phyloP scores from a whole-genome alignment of 2,113 vertebrate species.

The Morone saxatilis region DNA sequence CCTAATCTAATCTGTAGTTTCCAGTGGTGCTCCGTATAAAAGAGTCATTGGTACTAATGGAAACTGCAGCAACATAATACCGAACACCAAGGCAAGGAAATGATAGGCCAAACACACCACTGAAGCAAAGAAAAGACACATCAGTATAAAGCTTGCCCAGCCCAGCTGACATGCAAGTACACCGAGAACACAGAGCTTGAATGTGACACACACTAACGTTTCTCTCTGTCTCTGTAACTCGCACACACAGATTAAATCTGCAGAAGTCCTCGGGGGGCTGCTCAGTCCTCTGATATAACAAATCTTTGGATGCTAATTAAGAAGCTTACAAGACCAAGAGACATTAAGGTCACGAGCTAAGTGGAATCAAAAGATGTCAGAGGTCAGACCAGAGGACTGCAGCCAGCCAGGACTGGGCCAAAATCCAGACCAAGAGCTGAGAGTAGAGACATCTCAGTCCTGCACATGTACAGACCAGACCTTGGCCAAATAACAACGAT shows the following conservation, averaged over 20 bases:
- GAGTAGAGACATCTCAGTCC: conserved; percentile 47
- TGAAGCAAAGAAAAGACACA: conserved; percentile 46
- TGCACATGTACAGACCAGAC: conserved; percentile 60
- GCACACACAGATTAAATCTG: conserved; percentile 49
- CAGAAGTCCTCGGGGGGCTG: conserved; percentile 67
- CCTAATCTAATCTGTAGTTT: conserved; percentile 23
- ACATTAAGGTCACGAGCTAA: conserved; percentile 19
- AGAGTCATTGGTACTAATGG: neutral
- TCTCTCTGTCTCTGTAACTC: conserved; percentile 24
- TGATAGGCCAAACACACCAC: conserved; percentile 56
- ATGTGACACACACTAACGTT: conserved; percentile 34
- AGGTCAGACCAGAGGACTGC: conserved; percentile 53
- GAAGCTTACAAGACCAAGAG: conserved; percentile 19
- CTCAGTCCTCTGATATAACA: conserved; percentile 62
- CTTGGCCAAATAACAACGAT: conserved; percentile 51
- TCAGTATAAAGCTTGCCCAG: conserved; percentile 55
- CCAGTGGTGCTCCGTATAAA: conserved; percentile 26
- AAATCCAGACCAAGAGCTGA: conserved; percentile 58
- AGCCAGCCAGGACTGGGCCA: conserved; percentile 60
- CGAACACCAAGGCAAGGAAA: conserved; percentile 38
- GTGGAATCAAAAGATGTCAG: conserved; percentile 21
- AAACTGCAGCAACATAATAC: conserved; percentile 23
- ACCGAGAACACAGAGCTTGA: conserved; percentile 46
- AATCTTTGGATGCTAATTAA: conserved; percentile 25
- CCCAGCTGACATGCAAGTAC: conserved; percentile 72